Evolutionary conservation across 2,113 vertebrate genomes (phyloP), one percentile per base, ranked within the genome.

Genomic region (Calypte anna): DNA sequence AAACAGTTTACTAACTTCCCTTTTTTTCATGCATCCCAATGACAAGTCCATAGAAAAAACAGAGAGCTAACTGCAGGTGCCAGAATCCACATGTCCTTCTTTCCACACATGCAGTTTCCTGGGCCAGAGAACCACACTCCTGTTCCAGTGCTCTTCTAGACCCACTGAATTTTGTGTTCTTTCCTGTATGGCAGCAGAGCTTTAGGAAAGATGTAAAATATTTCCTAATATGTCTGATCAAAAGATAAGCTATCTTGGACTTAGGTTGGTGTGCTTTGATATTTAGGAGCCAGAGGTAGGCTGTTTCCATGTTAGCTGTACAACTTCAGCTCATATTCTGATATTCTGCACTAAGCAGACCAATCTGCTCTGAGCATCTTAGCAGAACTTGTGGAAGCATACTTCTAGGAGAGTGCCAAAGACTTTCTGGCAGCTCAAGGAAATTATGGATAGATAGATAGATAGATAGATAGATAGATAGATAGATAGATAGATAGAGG

Each of bases 371-470:
- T 75, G 40, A 92, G 57, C 62, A 73, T 96, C 78, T 95, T 91
- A 95, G 87, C 69, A 91, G 92, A 95, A 95, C 85, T 95, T 93
- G 74, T 79, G 88, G 67, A 93, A 95, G 54, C 59, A 80, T 86
- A 62, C 85, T 92, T 91, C 93, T 78, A 72, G 54, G 80, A 51
- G 33, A 83, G 75, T 68, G 90, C 91, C 94, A 94, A 87, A 82
- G 57, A 62, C 59, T 91, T 96, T 75, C 76, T 96, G 94, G 85
- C 90, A 96, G 85, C 88, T 83, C 76, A 72, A 85, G 44, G 24
- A 94, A 91, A 88, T 91, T 72, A 81, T 83, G 82, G 85, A 67
- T 91, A 74, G 91, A 88, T 74, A 67, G 76, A 88, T n/a, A n/a
- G n/a, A n/a, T n/a, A n/a, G n/a, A n/a, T n/a, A n/a, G n/a, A n/a